Base-by-base conservation (phyloP, 1,140 invertebrate species). In the Schlechtendalia chinensis region DNA sequence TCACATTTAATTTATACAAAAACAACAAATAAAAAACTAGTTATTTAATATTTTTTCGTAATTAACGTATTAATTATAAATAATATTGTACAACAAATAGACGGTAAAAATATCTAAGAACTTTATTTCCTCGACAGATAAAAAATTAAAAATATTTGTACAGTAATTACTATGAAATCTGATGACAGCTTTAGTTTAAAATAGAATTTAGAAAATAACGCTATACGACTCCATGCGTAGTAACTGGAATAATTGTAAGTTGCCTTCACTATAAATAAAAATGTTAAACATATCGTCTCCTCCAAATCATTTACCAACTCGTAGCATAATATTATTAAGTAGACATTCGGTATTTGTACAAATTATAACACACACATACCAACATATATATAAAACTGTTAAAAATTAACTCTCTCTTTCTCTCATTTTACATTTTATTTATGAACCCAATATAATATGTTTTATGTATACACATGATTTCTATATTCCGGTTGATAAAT, bases 211-310 rank as follows among this genome's bases (percentile, higher is more conserved):
- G 27, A 72, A 69, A 54, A 19, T 27, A 50, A 72, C 17, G 17
- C 14, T 53, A 54, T 17, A 54, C 12, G 16, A 72, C 69, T 72
- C 17, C 69, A 54, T 54, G 24, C n/a, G 69, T 72, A 72, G 69
- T 53, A 53, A 72, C 69, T 72, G 69, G 50, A 72, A 72, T 72
- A 54, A 72, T 72, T 72, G 69, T 54, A 53, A 47, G 17, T 54
- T 54, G 50, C 47, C 22, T 50, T 71, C 67, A 29, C 69, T 72
- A 72, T 72, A 72, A 72, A 72, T 72, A 72, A 72, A 72, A 72
- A 72, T 72, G 69, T 72, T 72, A 72, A 72, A 72, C 69, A 72
- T 27, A 45, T 71, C 32, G 10, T 12, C 47, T 54, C 24, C 59
- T 63, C 69, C 10, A 72, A 27, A 54, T 12, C 29, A 10, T 27